Conservation (phyloP, 2,113 vertebrate genomes). For the Siphamia tubifer region DNA sequence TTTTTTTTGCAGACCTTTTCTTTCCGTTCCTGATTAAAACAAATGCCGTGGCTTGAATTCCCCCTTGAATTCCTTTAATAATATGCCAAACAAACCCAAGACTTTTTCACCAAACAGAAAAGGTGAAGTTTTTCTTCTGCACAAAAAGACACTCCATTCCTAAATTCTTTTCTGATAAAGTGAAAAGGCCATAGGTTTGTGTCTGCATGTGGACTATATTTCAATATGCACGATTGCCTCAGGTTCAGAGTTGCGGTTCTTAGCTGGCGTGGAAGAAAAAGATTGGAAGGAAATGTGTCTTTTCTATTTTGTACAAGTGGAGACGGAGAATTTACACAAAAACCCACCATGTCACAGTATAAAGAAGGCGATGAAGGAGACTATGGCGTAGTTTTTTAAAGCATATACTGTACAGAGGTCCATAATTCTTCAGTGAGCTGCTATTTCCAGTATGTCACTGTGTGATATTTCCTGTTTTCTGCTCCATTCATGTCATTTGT, state of each 20-base stretch:
- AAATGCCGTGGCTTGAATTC: constrained; percentile 13
- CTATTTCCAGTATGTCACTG: background rate
- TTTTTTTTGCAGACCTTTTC: background rate
- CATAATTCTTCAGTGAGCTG: constrained; percentile 2
- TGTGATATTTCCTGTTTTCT: constrained; percentile 37
- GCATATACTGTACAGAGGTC: no score
- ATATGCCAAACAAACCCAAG: constrained; percentile 28
- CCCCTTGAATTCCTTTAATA: background rate
- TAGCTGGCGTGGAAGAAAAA: constrained; percentile 25
- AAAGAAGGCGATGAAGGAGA: no score
- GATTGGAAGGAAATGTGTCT: background rate
- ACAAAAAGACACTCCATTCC: constrained; percentile 1
- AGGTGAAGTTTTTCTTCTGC: background rate
- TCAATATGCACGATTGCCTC: constrained; percentile 48
- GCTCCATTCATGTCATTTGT: constrained; percentile 50
- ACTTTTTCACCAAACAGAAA: constrained; percentile 29
- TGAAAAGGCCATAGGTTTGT: constrained; percentile 44
- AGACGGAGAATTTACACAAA: background rate
- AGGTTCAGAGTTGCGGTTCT: constrained; percentile 24
- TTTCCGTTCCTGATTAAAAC: constrained; percentile 14
- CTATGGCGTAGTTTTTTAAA: no score
- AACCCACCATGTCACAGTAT: no score
- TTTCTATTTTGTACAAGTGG: constrained; percentile 4
- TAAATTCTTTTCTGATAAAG: background rate
- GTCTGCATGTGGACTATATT: constrained; percentile 47